A percentile compares a stretch with the other conserved stretches of the same genome.
These are phyloP conservation scores for Anorthoa munda DNA, from an alignment of 2,888 invertebrate species.

Conservation along the genomic window DNA sequence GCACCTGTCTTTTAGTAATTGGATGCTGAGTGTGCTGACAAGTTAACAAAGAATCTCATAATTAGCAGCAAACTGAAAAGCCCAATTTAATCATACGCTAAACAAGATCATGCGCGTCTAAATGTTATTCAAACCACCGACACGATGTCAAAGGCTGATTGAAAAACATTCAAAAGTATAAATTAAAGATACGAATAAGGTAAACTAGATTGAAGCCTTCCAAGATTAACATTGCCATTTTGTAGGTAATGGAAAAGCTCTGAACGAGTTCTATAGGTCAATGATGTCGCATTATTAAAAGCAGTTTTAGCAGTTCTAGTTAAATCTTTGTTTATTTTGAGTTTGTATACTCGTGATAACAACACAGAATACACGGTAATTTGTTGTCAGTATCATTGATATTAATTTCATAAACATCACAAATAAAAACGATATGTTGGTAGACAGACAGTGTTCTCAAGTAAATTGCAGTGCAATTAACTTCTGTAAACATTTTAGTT, in stretches of 20 bases:
- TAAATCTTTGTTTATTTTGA: background rate
- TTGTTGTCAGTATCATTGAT: background rate
- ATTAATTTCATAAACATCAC: slow-evolving; percentile 9
- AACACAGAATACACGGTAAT: background rate
- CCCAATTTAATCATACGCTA: background rate
- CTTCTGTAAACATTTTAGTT: slow-evolving; percentile 1
- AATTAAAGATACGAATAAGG: slow-evolving; percentile 55
- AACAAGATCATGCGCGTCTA: slow-evolving; percentile 1
- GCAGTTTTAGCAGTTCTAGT: background rate
- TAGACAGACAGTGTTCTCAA: background rate
- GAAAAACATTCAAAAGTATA: slow-evolving; percentile 31
- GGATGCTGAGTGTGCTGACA: background rate
- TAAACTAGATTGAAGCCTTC: slow-evolving; percentile 64
- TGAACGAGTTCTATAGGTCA: slow-evolving; percentile 34
- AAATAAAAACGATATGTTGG: slow-evolving; percentile 1
- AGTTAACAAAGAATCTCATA: slow-evolving; percentile 11
- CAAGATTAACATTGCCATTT: slow-evolving; percentile 51
- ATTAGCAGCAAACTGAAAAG: slow-evolving; percentile 13
- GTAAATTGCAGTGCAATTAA: background rate
- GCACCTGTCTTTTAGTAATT: background rate
- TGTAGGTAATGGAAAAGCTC: slow-evolving; percentile 44
- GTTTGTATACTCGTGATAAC: background rate
- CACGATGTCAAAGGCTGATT: slow-evolving; percentile 34
- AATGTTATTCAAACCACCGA: slow-evolving; percentile 11
- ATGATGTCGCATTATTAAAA: slow-evolving; percentile 29